A percentile compares a stretch with the other conserved stretches of the same genome.
These are phyloP conservation scores for Solea solea DNA, from an alignment of 2,113 vertebrate species.

Conservation along the genomic window DNA sequence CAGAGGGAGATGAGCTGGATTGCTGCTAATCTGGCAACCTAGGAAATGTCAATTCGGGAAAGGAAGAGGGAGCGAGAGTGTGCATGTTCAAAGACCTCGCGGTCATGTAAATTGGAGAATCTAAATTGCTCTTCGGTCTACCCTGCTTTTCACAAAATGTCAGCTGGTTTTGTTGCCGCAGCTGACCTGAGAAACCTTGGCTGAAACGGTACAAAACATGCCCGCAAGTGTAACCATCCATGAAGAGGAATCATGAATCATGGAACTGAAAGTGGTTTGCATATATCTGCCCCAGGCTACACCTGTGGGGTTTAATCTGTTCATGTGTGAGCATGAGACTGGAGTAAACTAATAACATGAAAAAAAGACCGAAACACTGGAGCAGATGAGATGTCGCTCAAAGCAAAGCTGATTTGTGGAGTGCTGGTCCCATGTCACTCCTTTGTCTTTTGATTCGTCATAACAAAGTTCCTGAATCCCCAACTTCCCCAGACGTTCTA, in stretches of 20 bases:
- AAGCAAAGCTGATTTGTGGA: not conserved
- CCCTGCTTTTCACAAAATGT: too few species aligned
- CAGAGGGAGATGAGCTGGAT: constrained; percentile 38
- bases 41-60: constrained; percentile 44
- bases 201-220: not conserved
- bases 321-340: constrained; percentile 10
- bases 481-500: not conserved
- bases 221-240: not conserved
- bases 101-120: too few species aligned
- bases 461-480: constrained; percentile 28
- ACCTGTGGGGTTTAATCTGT: constrained; percentile 18
- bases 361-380: not conserved
- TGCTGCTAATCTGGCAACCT: constrained; percentile 51
- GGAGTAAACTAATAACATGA: constrained; percentile 3
- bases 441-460: constrained; percentile 11
- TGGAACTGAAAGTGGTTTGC: not conserved
- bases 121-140: too few species aligned
- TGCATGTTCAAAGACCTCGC: not conserved
- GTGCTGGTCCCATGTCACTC: constrained; percentile 5
- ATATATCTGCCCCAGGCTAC: constrained; percentile 18
- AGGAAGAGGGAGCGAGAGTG: constrained; percentile 5
- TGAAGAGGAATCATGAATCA: not conserved
- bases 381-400: constrained; percentile 21
- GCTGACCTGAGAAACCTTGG: too few species aligned
- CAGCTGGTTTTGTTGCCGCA: too few species aligned